These are phyloP conservation scores for Polia nebulosa DNA, from an alignment of 2,888 invertebrate species.

Conservation along the genomic window DNA sequence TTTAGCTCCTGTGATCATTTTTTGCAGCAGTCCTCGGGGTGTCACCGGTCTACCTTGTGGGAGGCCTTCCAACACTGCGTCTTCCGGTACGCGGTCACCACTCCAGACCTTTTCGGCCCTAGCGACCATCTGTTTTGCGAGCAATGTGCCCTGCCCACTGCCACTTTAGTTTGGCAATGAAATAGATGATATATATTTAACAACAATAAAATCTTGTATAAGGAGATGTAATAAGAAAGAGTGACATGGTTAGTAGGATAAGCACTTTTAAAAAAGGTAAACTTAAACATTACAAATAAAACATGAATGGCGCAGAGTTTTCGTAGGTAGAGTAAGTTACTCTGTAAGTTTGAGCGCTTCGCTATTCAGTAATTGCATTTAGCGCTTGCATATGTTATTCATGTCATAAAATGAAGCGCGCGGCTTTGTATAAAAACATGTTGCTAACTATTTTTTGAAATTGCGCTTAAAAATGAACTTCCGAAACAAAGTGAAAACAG, in stretches of 20 bases:
- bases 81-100: too few species aligned
- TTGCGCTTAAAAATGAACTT: slow-evolving; percentile 25
- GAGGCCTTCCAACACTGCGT: too few species aligned
- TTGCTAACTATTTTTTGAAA: slow-evolving; percentile 42
- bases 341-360: slow-evolving; percentile 39
- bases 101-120: too few species aligned
- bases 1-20: background rate
- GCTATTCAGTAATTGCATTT: slow-evolving; percentile 50
- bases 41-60: too few species aligned
- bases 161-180: too few species aligned
- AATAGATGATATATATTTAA: background rate
- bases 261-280: too few species aligned
- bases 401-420: slow-evolving; percentile 39
- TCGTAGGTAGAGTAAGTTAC: slow-evolving; percentile 12
- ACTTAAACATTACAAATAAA: slow-evolving; percentile 14
- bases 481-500: slow-evolving; percentile 29
- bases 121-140: too few species aligned
- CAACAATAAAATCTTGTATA: background rate
- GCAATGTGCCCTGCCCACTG: too few species aligned
- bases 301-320: slow-evolving; percentile 38
- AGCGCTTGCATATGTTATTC: slow-evolving; percentile 33
- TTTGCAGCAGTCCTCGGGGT: too few species aligned
- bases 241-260: background rate
- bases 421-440: slow-evolving; percentile 49
- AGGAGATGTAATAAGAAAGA: background rate